phyloP scores from a whole-genome alignment of 2,797 vertebrate species.

The Acridotheres tristis region DNA sequence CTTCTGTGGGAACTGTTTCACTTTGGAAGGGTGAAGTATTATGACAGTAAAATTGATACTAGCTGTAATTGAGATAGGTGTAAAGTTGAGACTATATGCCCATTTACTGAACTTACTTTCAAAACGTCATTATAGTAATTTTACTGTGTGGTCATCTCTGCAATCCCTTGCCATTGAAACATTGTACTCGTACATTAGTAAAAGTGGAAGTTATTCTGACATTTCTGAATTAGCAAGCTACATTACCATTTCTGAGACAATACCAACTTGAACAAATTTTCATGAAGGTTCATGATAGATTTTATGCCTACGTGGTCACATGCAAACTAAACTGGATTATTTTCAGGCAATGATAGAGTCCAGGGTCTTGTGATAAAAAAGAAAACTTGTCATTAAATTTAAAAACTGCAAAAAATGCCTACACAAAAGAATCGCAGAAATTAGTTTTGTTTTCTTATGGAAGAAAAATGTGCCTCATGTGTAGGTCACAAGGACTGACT shows the following conservation, averaged over 20 bases:
- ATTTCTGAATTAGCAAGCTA: not conserved
- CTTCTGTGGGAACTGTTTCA: not conserved
- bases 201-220: not conserved
- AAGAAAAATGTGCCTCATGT: not conserved
- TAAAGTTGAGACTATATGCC: not conserved
- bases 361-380: not conserved
- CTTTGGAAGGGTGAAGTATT: not conserved
- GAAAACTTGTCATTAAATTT: not conserved
- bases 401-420: not conserved
- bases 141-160: not conserved
- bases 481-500: not conserved
- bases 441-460: not conserved
- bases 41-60: not conserved
- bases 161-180: not conserved
- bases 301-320: not conserved
- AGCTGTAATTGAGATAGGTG: not conserved
- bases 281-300: not conserved
- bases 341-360: not conserved
- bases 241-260: not conserved
- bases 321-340: not conserved
- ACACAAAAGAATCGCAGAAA: not conserved
- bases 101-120: not conserved
- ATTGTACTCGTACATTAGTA: not conserved
- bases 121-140: not conserved
- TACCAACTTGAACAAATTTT: not conserved